Evolutionary conservation across 2,113 vertebrate genomes (phyloP), one percentile per base, ranked within the genome.

Genomic region (Opisthocomus hoazin): DNA sequence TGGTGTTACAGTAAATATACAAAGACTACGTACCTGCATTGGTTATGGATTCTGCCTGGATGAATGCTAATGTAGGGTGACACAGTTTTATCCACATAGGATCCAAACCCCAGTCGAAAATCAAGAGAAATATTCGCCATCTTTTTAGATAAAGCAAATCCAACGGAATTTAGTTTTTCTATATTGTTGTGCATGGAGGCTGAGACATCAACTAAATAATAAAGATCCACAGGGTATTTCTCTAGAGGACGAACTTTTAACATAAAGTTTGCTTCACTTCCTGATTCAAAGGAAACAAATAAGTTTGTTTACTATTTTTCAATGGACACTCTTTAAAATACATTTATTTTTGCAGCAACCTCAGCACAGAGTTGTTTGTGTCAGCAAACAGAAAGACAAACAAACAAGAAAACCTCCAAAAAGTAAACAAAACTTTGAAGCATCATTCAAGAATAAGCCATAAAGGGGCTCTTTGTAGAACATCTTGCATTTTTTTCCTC

Each of bases 31-130:
- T 97, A 99, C 99, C 99, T 99, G 99, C 99, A 99, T 56, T 99
- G 99, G 94, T 99, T 99, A 95, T 97, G 97, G 91, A 99, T 99
- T 98, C 99, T 99, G 6, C 98, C 98, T 50, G 99, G 99, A 90
- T 99, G 99, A 84, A 99, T 98, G 65, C 98, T 99, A 90, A 99
- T 99, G 93, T 99, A 99, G 6, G 99, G 99, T 30, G 99, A 99
- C 34, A 99, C 99, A 6, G 99, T 99, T 95, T 99, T 99, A 98
- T 99, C 99, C 93, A 99, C 99, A 48, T 99, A 99, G 1, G 99
- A 99, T 93, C 99, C 99, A 91, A 99, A 99, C 75, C 99, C 99
- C 90, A 99, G 98, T 95, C 98, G 98, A 93, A 99, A 99, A 97
- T 99, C 99, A 58, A 97, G 98, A 85, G 99, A 99, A 97, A 99